These are phyloP conservation scores for Pachliopta kotzebuea DNA, from an alignment of 2,888 invertebrate species.

Conservation along the genomic window DNA sequence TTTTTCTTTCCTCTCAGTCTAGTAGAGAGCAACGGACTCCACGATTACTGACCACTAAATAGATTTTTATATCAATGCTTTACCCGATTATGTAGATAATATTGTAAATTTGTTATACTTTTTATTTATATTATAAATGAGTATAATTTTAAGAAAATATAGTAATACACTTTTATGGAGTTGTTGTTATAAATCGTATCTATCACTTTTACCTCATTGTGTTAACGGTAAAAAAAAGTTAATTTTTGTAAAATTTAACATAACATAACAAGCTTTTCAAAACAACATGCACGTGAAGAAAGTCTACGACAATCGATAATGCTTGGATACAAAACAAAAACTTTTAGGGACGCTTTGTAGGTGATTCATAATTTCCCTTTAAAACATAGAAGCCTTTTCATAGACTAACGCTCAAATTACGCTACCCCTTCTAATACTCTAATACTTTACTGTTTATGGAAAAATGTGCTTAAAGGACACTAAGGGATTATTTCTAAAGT, in stretches of 20 bases:
- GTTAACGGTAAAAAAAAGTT: background rate
- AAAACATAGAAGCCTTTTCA: constrained; percentile 50
- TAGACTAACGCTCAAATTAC: constrained; percentile 25
- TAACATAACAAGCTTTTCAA: constrained; percentile 37
- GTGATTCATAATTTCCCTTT: constrained; percentile 71
- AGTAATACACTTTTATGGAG: background rate
- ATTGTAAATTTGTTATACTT: constrained; percentile 3
- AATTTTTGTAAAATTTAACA: constrained; percentile 15
- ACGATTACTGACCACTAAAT: constrained; percentile 32
- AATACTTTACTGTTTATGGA: background rate
- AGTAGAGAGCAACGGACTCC: constrained; percentile 66
- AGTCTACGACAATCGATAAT: constrained; percentile 57
- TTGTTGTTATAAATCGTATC: constrained; percentile 7
- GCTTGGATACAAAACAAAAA: constrained; percentile 67
- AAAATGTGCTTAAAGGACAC: constrained; percentile 20
- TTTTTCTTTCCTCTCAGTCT: constrained; percentile 52
- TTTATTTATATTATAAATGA: background rate
- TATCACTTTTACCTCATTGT: background rate
- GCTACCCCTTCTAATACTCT: constrained; percentile 5
- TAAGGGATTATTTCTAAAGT: constrained; percentile 1
- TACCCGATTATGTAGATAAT: constrained; percentile 36
- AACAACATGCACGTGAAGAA: constrained; percentile 13
- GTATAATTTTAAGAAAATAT: background rate
- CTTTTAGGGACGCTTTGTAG: constrained; percentile 53
- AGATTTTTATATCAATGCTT: constrained; percentile 18